These are phyloP conservation scores for Capreolus pygargus DNA, from an alignment of 2,113 vertebrate genomes.

Conservation along the genomic window DNA sequence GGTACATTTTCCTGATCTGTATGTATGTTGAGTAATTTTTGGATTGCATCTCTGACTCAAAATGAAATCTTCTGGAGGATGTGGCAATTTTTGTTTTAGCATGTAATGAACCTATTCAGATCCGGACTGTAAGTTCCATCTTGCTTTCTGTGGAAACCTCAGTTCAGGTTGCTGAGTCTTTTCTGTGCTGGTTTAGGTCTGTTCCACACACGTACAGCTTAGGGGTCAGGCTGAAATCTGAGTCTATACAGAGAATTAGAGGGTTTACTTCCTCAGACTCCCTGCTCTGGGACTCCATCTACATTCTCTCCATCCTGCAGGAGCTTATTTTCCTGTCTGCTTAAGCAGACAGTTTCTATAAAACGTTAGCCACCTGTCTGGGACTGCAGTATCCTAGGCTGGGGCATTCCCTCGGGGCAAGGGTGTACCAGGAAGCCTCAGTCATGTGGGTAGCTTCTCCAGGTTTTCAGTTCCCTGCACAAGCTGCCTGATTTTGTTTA, in stretches of 20 bases:
- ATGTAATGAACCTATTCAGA: background rate
- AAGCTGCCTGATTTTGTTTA: background rate
- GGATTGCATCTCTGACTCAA: background rate
- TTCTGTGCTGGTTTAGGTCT: background rate
- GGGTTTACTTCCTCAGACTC: background rate
- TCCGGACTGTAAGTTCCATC: background rate
- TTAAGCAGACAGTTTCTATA: background rate
- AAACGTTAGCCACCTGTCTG: background rate
- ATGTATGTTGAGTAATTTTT: background rate
- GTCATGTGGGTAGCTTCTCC: background rate
- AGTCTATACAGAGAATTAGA: background rate
- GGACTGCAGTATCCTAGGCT: no score
- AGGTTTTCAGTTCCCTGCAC: background rate
- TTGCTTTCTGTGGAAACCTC: background rate
- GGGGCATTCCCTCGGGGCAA: background rate
- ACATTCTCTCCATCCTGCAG: background rate
- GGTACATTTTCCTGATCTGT: background rate
- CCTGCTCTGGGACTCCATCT: background rate
- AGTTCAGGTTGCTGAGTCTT: background rate
- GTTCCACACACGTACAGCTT: fast-evolving
- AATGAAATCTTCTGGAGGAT: background rate
- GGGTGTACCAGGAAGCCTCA: background rate
- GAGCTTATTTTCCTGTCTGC: background rate
- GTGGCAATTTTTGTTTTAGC: background rate
- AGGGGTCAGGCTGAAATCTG: background rate